Percentiles rank a stretch among this genome's conserved stretches.
Conservation (phyloP, 2,113 vertebrate species). For the Notiomystis cincta region DNA sequence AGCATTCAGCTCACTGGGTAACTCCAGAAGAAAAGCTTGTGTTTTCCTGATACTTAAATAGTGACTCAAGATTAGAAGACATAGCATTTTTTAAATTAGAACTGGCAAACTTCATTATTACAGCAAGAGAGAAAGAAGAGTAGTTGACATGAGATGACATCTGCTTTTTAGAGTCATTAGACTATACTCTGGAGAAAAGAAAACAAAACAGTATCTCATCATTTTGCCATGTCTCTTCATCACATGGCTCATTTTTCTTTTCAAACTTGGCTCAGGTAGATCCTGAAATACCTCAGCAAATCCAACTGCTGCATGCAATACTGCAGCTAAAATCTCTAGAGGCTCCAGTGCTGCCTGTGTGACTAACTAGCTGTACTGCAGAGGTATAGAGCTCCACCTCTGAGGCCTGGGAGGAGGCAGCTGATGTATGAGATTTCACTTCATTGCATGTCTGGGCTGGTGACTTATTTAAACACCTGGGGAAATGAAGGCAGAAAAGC, state of each 20-base stretch:
- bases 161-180: slow-evolving; percentile 1
- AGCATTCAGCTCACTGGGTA: neutral
- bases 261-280: neutral
- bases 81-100: neutral
- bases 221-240: neutral
- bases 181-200: neutral
- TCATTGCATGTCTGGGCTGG: neutral
- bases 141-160: neutral
- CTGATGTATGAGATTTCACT: neutral
- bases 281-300: neutral
- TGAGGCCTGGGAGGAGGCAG: neutral
- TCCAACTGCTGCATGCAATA: neutral
- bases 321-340: neutral
- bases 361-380: neutral
- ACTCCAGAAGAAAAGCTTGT: neutral
- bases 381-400: neutral
- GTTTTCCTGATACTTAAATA: neutral
- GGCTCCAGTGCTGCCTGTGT: neutral
- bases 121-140: neutral
- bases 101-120: neutral
- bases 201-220: neutral
- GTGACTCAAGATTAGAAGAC: neutral
- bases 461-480: neutral
- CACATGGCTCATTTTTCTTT: neutral
- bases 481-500: neutral